These are phyloP conservation scores for Morelia viridis DNA, from an alignment of 2,797 vertebrate genomes.

Conservation along the genomic window DNA sequence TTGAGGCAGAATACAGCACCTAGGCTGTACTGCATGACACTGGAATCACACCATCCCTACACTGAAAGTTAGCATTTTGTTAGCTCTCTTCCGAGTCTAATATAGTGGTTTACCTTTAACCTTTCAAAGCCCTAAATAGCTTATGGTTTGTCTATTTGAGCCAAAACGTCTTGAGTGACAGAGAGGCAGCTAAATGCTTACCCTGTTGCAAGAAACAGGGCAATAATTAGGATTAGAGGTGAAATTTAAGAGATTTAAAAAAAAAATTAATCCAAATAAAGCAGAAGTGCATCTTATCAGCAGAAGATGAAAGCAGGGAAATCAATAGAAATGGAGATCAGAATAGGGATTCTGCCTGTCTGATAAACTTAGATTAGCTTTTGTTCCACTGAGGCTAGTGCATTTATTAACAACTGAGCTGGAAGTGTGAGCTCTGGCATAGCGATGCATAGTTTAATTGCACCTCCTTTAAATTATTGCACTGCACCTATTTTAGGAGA, in stretches of 20 bases:
- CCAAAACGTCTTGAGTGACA: not conserved
- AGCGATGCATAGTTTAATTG: not conserved
- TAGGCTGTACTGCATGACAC: not conserved
- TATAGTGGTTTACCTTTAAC: not conserved
- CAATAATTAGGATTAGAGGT: not conserved
- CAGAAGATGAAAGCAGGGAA: not conserved
- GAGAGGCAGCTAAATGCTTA: not conserved
- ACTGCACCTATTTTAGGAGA: no score
- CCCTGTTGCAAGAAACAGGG: not conserved
- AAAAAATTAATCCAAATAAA: not conserved
- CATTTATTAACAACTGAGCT: not conserved
- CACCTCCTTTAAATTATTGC: no score
- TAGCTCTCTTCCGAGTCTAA: not conserved
- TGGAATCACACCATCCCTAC: not conserved
- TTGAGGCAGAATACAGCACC: not conserved
- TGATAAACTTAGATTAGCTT: not conserved
- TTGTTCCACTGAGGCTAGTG: not conserved
- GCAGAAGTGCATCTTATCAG: not conserved
- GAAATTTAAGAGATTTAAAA: not conserved
- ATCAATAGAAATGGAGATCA: not conserved
- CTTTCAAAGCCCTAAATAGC: not conserved
- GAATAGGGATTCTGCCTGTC: not conserved
- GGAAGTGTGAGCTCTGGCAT: not conserved
- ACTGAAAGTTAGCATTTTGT: not conserved
- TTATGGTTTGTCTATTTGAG: not conserved